These are phyloP conservation scores for Brachionus sp. DNA, from an alignment of 1,140 invertebrate genomes.

Conservation along the genomic window DNA sequence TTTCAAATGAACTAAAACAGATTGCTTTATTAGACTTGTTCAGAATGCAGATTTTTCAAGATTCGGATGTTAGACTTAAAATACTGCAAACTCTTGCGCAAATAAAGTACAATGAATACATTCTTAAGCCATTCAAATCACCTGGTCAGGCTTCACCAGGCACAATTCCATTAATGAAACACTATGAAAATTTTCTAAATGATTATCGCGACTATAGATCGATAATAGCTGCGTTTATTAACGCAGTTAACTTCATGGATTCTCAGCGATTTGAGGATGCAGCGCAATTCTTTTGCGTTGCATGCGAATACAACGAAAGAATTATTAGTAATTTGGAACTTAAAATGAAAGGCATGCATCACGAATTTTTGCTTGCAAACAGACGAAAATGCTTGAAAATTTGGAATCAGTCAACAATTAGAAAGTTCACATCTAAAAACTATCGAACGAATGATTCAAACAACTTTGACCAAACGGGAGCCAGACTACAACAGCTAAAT, in stretches of 20 bases:
- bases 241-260: constrained; percentile 31
- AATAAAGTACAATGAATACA: constrained; percentile 34
- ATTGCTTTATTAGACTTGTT: constrained; percentile 33
- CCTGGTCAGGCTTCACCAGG: not conserved
- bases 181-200: constrained; percentile 18
- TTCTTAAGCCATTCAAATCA: not conserved
- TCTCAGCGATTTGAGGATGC: constrained; percentile 39
- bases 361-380: constrained; percentile 33
- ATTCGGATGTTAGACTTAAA: not conserved
- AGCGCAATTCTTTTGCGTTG: constrained; percentile 32
- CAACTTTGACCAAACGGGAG: not conserved
- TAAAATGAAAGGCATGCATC: constrained; percentile 33
- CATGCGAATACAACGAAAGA: constrained; percentile 44
- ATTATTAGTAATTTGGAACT: not conserved
- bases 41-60: constrained; percentile 36
- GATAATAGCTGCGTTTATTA: constrained; percentile 44
- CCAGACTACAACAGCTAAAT: constrained; percentile 9
- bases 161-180: not conserved
- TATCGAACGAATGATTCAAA: not conserved
- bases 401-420: constrained; percentile 20
- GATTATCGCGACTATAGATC: constrained; percentile 42
- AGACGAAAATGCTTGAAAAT: constrained; percentile 35
- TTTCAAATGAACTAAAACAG: not conserved
- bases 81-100: constrained; percentile 35
- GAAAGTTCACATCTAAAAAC: constrained; percentile 17